Base-by-base conservation (phyloP, 2,797 vertebrate genomes). In the Ceyx erithaca region DNA sequence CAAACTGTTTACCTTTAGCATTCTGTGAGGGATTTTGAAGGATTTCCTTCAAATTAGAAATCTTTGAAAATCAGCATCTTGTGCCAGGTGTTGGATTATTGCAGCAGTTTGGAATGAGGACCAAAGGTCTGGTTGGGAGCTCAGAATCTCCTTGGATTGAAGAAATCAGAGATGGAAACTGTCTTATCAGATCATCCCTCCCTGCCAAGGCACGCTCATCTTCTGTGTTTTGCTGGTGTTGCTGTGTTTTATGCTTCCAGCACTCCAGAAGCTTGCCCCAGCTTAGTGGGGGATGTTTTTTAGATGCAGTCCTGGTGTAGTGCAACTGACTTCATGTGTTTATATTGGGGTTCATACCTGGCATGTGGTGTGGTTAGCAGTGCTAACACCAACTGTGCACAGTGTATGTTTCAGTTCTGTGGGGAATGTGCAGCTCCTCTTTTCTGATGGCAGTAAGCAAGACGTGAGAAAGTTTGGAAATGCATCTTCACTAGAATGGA, bases 11-110 rank as follows among this genome's bases (percentile, higher is more conserved):
- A 92, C 73, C 79, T 89, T 67, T 57, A 51, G 45, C 30, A 17
- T 95, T 96, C 67, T 79, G 59, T 37, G 82, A 87, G 55, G 79
- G 81, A 93, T 95, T 94, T 85, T 85, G 58, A 93, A 58, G 76
- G 84, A 94, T 95, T 96, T 94, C 88, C 72, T 94, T 89, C 89
- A 79, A 87, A 89, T 87, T 31, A 83, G 69, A 85, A 83, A 85
- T 81, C 59, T 90, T 69, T 48, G 52, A 90, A 94, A 90, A 87
- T 81, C 84, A 67, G 35, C 51, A 9, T 80, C 51, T 83, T 67
- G 31, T 0, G 6, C 88, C 54, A 80, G 86, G 64, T 30, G 0
- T 75, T 52, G 40, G 25, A 4, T 93, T 92, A 72, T 10, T 10
- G 35, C 81, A 82, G 16, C 0, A 0, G 46, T 49, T 71, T 85